Evolutionary conservation across 2,113 vertebrate species (phyloP).

Genomic region (Tragulus kanchil): DNA sequence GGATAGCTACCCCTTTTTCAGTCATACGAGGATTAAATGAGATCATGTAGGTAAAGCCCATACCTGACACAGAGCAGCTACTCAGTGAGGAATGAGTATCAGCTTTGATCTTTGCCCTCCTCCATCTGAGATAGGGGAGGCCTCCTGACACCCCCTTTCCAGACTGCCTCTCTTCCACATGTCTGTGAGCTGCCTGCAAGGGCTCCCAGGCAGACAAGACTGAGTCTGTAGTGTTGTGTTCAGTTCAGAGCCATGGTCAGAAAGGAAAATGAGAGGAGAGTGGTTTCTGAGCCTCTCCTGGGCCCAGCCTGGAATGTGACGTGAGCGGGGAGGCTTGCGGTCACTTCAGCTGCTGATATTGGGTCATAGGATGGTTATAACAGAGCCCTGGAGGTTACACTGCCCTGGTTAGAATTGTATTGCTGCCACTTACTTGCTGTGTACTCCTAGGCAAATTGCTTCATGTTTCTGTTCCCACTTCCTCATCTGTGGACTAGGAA

Average conservation of each 20-base stretch:
- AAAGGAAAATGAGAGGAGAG: background rate
- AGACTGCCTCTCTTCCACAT: background rate
- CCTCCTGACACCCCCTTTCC: background rate
- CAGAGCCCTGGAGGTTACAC: rapidly evolving
- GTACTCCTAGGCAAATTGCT: background rate
- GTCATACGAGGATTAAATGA: background rate
- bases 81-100: rapidly evolving
- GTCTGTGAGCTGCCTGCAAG: background rate
- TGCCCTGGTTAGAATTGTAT: background rate
- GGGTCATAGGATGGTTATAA: background rate
- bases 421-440: background rate
- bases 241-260: background rate
- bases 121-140: background rate
- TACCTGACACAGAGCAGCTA: background rate
- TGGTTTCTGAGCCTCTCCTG: background rate
- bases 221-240: background rate
- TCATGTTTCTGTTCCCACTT: background rate
- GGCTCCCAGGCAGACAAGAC: background rate
- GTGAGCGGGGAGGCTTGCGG: background rate
- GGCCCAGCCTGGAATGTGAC: background rate
- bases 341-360: background rate
- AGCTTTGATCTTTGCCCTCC: background rate
- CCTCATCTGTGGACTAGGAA: background rate
- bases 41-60: background rate
- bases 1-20: background rate